Evolutionary conservation across 1,140 invertebrate genomes (phyloP).

Genomic region (Hycleus phaleratus): DNA sequence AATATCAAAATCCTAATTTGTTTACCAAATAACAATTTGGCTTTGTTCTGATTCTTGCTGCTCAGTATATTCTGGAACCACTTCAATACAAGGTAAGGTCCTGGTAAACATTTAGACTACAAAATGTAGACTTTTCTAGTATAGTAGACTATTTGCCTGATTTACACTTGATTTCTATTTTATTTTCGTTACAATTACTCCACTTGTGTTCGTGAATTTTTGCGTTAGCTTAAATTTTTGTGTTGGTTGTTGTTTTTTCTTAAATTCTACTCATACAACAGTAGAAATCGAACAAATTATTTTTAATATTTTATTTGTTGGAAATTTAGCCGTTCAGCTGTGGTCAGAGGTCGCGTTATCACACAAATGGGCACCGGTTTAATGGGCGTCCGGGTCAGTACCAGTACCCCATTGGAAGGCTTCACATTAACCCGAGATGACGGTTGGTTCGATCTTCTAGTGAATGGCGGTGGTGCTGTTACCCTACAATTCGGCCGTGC

Average conservation of each 20-base stretch:
- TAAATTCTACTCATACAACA: neutral
- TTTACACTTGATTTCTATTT: neutral
- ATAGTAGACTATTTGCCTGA: slow-evolving; percentile 24
- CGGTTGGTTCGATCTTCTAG: slow-evolving; percentile 93
- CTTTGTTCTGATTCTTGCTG: slow-evolving; percentile 52
- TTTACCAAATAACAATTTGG: slow-evolving; percentile 14
- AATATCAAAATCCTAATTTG: neutral
- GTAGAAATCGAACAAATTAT: neutral
- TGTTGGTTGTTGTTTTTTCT: slow-evolving; percentile 6
- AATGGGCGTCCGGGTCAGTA: slow-evolving; percentile 89
- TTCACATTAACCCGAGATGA: slow-evolving; percentile 88
- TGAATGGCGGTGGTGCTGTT: slow-evolving; percentile 94
- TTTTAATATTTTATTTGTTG: neutral
- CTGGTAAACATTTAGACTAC: slow-evolving; percentile 17
- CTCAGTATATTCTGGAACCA: slow-evolving; percentile 96
- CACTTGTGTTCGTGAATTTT: slow-evolving; percentile 35
- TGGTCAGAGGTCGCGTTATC: slow-evolving; percentile 88
- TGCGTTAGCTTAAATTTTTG: slow-evolving; percentile 24
- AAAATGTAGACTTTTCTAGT: neutral
- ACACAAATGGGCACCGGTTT: slow-evolving; percentile 85
- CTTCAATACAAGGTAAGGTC: slow-evolving; percentile 93
- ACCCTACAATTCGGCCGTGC: slow-evolving; percentile 89
- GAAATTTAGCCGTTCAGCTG: slow-evolving; percentile 79
- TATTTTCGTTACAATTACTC: slow-evolving; percentile 25
- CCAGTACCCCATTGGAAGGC: slow-evolving; percentile 80